phyloP scores from a whole-genome alignment of 1,140 invertebrate genomes.

The Melipona quadrifasciata region DNA sequence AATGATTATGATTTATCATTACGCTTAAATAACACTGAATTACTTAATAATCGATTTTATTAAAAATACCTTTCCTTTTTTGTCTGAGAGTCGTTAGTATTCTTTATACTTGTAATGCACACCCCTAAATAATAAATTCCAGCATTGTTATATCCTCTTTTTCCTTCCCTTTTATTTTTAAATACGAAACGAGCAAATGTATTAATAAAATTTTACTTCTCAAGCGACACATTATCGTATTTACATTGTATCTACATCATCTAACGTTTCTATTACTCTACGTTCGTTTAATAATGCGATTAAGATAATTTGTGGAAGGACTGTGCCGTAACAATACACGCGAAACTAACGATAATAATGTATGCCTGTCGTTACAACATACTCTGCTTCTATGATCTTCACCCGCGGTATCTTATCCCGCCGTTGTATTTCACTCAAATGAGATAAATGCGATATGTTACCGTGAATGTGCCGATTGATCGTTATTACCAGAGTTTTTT shows the following conservation, averaged over 20 bases:
- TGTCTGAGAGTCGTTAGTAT: neutral
- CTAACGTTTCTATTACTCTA: slow-evolving; percentile 31
- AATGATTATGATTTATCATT: neutral
- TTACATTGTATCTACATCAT: slow-evolving; percentile 41
- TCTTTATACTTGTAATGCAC: neutral
- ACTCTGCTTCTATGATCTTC: slow-evolving; percentile 26
- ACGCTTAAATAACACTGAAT: neutral
- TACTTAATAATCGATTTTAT: neutral
- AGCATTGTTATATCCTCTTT: neutral
- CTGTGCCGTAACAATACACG: slow-evolving; percentile 39
- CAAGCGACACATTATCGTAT: slow-evolving; percentile 35
- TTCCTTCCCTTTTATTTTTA: neutral
- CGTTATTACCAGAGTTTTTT: slow-evolving; percentile 17
- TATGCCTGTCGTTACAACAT: slow-evolving; percentile 34
- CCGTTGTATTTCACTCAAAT: slow-evolving; percentile 33
- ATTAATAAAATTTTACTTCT: slow-evolving; percentile 46
- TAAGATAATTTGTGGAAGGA: slow-evolving; percentile 42
- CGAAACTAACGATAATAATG: slow-evolving; percentile 47
- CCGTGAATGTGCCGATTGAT: slow-evolving; percentile 41
- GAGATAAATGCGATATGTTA: slow-evolving; percentile 34
- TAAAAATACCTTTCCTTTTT: neutral
- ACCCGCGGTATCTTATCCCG: slow-evolving; percentile 30
- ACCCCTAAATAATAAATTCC: neutral
- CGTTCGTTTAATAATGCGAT: slow-evolving; percentile 34
- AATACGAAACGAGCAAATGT: slow-evolving; percentile 34